Evolutionary conservation across 2,113 vertebrate species (phyloP).

Genomic region (Archilochus colubris): DNA sequence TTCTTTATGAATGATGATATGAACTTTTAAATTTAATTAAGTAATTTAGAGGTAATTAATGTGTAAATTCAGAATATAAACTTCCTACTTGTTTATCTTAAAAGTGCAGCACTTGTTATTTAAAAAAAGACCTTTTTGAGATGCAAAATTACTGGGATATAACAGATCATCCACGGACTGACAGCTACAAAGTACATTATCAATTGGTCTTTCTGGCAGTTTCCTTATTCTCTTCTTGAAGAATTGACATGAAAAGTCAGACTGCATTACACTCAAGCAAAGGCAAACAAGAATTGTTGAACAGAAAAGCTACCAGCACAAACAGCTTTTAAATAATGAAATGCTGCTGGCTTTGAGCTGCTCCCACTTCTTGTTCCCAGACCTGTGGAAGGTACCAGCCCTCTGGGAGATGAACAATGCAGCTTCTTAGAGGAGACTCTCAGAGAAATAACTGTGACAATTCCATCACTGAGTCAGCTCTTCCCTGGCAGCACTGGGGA

Average conservation of each 20-base stretch:
- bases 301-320: slow-evolving; percentile 39
- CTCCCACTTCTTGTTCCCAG: background rate
- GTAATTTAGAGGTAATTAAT: slow-evolving; percentile 94
- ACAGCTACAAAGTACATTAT: slow-evolving; percentile 16
- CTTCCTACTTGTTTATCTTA: slow-evolving; percentile 63
- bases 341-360: background rate
- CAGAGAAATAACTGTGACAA: background rate
- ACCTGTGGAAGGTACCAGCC: background rate
- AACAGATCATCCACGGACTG: slow-evolving; percentile 11
- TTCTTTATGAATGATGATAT: slow-evolving; percentile 90
- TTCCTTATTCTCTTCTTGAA: slow-evolving; percentile 30
- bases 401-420: background rate
- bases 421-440: background rate
- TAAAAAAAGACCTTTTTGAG: slow-evolving; percentile 60
- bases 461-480: background rate
- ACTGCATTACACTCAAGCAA: slow-evolving; percentile 21
- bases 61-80: slow-evolving; percentile 80
- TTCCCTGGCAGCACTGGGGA: background rate
- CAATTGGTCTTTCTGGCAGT: background rate
- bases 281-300: background rate
- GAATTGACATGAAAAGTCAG: slow-evolving; percentile 26
- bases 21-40: slow-evolving; percentile 94
- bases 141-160: slow-evolving; percentile 47
- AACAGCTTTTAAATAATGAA: background rate
- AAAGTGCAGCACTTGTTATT: slow-evolving; percentile 42